phyloP scores from a whole-genome alignment of 1,140 invertebrate genomes.

The Bursaphelenchus mucronatus region DNA sequence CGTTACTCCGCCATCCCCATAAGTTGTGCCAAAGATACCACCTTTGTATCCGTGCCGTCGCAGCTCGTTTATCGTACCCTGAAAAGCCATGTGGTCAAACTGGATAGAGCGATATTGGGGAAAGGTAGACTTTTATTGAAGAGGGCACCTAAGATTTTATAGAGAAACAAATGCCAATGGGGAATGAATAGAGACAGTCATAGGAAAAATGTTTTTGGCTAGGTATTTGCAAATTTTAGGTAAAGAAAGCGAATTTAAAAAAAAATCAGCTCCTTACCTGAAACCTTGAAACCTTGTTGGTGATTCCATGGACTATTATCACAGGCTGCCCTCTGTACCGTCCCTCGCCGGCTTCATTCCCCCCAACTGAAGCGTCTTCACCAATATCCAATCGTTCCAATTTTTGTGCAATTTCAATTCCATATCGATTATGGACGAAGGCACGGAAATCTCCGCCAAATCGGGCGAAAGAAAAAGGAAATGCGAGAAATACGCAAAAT shows the following conservation, averaged over 20 bases:
- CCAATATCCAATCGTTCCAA: slow-evolving; percentile 42
- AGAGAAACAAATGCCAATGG: not conserved
- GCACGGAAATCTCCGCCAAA: slow-evolving; percentile 39
- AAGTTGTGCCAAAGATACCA: slow-evolving; percentile 46
- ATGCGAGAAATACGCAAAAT: too few relatives aligned
- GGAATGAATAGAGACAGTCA: not conserved
- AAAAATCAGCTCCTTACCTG: slow-evolving; percentile 24
- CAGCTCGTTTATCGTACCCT: slow-evolving; percentile 39
- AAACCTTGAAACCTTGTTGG: slow-evolving; percentile 41
- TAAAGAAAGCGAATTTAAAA: too few relatives aligned
- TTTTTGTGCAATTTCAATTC: slow-evolving; percentile 37
- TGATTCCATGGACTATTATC: slow-evolving; percentile 47
- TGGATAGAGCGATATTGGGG: not conserved
- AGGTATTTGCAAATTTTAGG: not conserved
- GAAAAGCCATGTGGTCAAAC: not conserved
- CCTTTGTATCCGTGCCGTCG: slow-evolving; percentile 30
- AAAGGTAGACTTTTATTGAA: not conserved
- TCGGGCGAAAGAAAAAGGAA: not conserved
- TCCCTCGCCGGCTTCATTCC: slow-evolving; percentile 11
- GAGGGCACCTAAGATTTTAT: not conserved
- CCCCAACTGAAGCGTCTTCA: slow-evolving; percentile 42
- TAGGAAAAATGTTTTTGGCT: not conserved
- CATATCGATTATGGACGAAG: slow-evolving; percentile 43
- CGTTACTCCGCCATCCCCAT: slow-evolving; percentile 43
- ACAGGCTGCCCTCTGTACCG: slow-evolving; percentile 24